Evolutionary conservation across 2,113 vertebrate genomes (phyloP).

Genomic region (Tiliqua scincoides): DNA sequence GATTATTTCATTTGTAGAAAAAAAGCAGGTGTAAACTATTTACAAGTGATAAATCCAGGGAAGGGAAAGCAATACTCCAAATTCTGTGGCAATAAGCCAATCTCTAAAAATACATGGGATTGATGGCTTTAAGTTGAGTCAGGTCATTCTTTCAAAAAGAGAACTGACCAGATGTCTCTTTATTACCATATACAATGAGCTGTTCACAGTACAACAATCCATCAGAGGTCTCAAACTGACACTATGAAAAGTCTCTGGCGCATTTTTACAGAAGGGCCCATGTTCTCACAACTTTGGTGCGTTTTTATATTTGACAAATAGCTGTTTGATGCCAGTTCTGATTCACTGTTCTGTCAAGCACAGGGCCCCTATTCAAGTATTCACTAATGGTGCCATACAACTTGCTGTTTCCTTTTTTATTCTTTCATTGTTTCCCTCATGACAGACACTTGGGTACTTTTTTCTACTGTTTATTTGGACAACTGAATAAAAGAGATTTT

Average conservation of each 20-base stretch:
- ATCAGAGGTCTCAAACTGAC: conserved; percentile 47
- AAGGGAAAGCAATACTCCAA: rapidly evolving
- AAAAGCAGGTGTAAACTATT: background rate
- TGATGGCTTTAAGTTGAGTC: background rate
- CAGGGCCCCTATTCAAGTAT: conserved; percentile 66
- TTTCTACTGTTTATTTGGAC: conserved; percentile 1
- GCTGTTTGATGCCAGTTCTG: conserved; percentile 63
- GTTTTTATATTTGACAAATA: conserved; percentile 67
- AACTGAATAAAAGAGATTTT: conserved; percentile 24
- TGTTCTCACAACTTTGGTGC: conserved; percentile 61
- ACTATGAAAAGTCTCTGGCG: conserved; percentile 47
- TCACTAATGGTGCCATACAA: conserved; percentile 46
- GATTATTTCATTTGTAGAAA: rapidly evolving
- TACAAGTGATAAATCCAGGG: background rate
- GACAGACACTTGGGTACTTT: conserved; percentile 17
- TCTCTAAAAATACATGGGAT: background rate
- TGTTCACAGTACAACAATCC: conserved; percentile 41
- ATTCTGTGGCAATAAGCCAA: background rate
- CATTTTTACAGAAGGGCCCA: conserved; percentile 45
- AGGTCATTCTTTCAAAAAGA: conserved; percentile 42
- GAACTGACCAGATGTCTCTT: conserved; percentile 69
- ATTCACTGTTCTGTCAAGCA: conserved; percentile 51
- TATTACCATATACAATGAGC: conserved; percentile 59
- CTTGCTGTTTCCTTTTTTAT: conserved; percentile 47
- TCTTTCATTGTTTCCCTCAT: conserved; percentile 42